phyloP scores from a whole-genome alignment of 2,113 vertebrate genomes.

The Nothobranchius furzeri region DNA sequence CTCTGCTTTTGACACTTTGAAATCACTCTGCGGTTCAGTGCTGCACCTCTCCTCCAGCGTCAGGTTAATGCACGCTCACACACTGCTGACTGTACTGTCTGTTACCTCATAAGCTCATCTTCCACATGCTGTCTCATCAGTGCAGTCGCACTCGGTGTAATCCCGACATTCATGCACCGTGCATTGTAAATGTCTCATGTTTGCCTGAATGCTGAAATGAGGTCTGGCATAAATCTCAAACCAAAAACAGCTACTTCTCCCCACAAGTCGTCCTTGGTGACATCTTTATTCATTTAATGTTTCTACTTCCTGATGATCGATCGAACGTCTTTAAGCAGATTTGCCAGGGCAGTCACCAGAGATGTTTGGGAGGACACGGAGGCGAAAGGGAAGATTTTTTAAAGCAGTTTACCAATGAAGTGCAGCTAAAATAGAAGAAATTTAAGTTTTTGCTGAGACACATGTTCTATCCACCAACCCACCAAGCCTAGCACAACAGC shows the following conservation, averaged over 20 bases:
- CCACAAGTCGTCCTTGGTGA: background rate
- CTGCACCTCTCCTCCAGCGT: conserved; percentile 15
- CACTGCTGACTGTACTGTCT: conserved; percentile 44
- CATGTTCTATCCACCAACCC: too few species aligned
- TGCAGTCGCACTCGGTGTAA: conserved; percentile 53
- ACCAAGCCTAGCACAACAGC: too few species aligned
- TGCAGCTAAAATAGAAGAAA: too few species aligned
- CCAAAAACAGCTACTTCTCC: background rate
- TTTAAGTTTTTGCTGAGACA: too few species aligned
- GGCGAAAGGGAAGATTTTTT: too few species aligned
- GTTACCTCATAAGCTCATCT: conserved; percentile 67
- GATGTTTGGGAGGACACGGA: background rate
- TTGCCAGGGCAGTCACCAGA: conserved; percentile 11
- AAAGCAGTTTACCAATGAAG: too few species aligned
- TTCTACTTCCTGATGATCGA: conserved; percentile 8
- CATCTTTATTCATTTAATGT: background rate
- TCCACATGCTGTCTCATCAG: conserved; percentile 52
- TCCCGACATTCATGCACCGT: conserved; percentile 36
- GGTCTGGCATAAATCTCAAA: conserved; percentile 17
- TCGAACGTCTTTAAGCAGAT: conserved; percentile 12
- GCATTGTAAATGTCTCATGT: conserved; percentile 20
- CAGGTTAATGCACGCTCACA: conserved; percentile 1
- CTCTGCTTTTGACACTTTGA: conserved; percentile 53
- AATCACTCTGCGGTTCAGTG: conserved; percentile 21
- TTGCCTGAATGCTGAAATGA: conserved; percentile 7